Evolutionary conservation across 2,797 vertebrate species (phyloP), one percentile per base, ranked within the genome.

Genomic region (Gymnothorax javanicus): DNA sequence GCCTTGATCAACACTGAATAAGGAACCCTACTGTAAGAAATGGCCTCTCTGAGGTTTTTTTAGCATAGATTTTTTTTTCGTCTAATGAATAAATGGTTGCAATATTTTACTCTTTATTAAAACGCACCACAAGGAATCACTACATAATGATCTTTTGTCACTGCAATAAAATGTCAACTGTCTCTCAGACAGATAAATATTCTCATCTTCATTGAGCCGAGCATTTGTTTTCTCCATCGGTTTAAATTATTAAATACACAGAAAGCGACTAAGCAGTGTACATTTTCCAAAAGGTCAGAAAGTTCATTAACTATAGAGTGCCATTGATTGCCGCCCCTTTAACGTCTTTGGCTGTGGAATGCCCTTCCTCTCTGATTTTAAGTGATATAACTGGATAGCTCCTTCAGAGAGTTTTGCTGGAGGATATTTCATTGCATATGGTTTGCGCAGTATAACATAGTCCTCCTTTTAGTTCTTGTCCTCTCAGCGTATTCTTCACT

Each of bases 201-300:
- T 95, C 94, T 92, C 87, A 93, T 94, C 90, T 92, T 93, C 93
- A 92, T 94, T 92, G 92, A 94, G 91, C 87, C 88, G 92, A 92
- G 90, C 89, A 89, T 90, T 91, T 92, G 92, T 93, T 95, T 96
- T 95, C 93, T 95, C 93, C 90, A 75, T 84, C 91, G 92, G 91
- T 93, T 94, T 97, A 95, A 97, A 97, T 97, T 97, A 96, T 97
- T 97, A 96, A 97, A 96, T 94, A 94, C 94, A 91, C 90, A 91
- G 93, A 96, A 96, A 95, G 95, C 95, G 93, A 93, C 95, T 96
- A 94, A 96, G 94, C 93, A 94, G 93, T 93, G 84, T 95, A 92
- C 94, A 92, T 95, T 96, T 96, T 95, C 94, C 93, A 94, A 95
- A 97, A 96, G 96, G 96, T 97, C 96, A 96, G 91, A 93, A 95